phyloP scores from a whole-genome alignment of 1,140 invertebrate genomes.

The Lineus longissimus region DNA sequence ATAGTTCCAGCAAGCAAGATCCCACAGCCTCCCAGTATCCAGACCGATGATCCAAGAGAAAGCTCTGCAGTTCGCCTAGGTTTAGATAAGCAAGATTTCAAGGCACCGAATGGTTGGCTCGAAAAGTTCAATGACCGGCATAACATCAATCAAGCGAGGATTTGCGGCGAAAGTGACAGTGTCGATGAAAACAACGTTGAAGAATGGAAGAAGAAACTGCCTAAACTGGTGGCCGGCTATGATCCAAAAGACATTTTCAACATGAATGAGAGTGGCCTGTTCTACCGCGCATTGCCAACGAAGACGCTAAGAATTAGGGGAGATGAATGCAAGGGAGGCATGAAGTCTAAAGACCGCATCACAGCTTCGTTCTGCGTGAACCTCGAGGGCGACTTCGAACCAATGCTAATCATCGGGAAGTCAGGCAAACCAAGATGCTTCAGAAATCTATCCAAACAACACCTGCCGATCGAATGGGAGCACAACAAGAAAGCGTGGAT shows the following conservation, averaged over 20 bases:
- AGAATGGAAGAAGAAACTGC: too few relatives aligned
- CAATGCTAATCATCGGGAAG: slow-evolving; percentile 28
- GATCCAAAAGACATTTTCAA: too few relatives aligned
- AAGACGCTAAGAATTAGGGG: slow-evolving; percentile 50
- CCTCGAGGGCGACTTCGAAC: slow-evolving; percentile 24
- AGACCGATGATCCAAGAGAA: too few relatives aligned
- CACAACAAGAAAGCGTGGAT: too few relatives aligned
- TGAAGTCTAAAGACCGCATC: slow-evolving; percentile 27
- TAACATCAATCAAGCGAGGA: slow-evolving; percentile 16
- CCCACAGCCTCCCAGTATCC: too few relatives aligned
- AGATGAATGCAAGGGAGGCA: slow-evolving; percentile 30
- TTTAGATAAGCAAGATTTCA: slow-evolving; percentile 39
- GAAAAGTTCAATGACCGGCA: slow-evolving; percentile 32
- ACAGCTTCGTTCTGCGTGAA: slow-evolving; percentile 25
- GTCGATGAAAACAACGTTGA: slow-evolving; percentile 40
- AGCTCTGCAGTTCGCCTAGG: slow-evolving; percentile 31
- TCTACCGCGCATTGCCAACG: slow-evolving; percentile 53
- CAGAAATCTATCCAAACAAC: too few relatives aligned
- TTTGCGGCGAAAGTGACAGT: slow-evolving; percentile 20
- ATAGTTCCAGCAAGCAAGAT: slow-evolving; percentile 24
- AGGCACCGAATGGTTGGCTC: slow-evolving; percentile 44
- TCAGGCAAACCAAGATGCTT: slow-evolving; percentile 26
- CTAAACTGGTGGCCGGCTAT: too few relatives aligned
- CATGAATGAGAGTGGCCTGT: slow-evolving; percentile 55
- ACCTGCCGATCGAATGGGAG: too few relatives aligned